These are phyloP conservation scores for Paraplagusia blochii DNA, from an alignment of 2,113 vertebrate species.

Conservation along the genomic window DNA sequence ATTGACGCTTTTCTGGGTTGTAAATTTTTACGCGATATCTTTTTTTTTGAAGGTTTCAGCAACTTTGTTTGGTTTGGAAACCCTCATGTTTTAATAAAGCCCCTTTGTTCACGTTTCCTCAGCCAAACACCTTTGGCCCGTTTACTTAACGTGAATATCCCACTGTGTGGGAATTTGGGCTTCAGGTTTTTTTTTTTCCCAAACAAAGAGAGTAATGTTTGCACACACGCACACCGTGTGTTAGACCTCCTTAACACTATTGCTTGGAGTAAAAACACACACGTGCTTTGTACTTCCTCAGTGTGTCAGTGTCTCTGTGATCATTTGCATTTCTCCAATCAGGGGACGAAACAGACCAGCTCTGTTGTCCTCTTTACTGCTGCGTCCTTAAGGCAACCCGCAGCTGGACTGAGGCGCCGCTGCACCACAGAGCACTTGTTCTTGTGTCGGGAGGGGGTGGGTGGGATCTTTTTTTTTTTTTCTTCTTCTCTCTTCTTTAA, in stretches of 20 bases:
- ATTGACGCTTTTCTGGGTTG: slow-evolving; percentile 21
- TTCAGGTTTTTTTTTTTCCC: slow-evolving; percentile 19
- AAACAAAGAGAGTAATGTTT: slow-evolving; percentile 57
- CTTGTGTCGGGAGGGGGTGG: slow-evolving; percentile 28
- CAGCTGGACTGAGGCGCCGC: slow-evolving; percentile 57
- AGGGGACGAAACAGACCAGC: slow-evolving; percentile 30
- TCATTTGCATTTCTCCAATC: slow-evolving; percentile 61
- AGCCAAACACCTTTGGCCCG: slow-evolving; percentile 46
- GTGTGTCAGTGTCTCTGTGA: slow-evolving; percentile 43
- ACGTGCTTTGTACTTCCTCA: slow-evolving; percentile 37
- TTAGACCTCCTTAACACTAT: slow-evolving; percentile 36
- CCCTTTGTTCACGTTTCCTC: slow-evolving; percentile 43
- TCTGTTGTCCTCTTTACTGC: slow-evolving; percentile 46
- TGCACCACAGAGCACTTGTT: slow-evolving; percentile 44
- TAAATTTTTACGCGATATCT: slow-evolving; percentile 12
- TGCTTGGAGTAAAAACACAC: slow-evolving; percentile 54
- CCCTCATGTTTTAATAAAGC: slow-evolving; percentile 21
- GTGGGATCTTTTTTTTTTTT: background rate
- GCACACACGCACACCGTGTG: slow-evolving; percentile 14
- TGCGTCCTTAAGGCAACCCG: slow-evolving; percentile 51
- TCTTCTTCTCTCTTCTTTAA: slow-evolving; percentile 35
- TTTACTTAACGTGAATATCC: slow-evolving; percentile 38
- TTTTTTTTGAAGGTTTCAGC: slow-evolving; percentile 30
- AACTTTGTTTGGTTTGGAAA: slow-evolving; percentile 16
- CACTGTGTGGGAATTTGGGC: slow-evolving; percentile 36